These are phyloP conservation scores for Pipistrellus nathusii DNA, from an alignment of 2,797 vertebrate species.

Conservation along the genomic window DNA sequence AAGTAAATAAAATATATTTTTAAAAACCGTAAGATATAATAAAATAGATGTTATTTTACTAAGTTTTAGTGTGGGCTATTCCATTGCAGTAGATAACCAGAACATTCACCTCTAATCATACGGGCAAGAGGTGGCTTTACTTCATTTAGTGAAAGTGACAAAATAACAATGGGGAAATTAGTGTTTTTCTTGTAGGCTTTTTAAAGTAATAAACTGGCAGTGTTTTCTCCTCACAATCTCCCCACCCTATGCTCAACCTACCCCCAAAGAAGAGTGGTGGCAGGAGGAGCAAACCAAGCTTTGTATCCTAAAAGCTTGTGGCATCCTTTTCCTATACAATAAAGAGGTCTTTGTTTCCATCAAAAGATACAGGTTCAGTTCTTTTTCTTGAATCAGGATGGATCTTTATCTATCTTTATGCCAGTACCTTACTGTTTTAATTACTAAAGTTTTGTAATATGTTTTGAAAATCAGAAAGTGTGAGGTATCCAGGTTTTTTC, in stretches of 20 bases:
- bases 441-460: neutral
- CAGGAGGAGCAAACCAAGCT: neutral
- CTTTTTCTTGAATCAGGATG: neutral
- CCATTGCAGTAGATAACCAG: neutral
- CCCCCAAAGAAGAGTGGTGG: neutral
- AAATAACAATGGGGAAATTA: neutral
- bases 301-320: neutral
- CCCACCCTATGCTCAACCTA: neutral
- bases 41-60: neutral
- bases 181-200: neutral
- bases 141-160: neutral
- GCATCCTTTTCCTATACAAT: neutral
- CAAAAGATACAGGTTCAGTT: neutral
- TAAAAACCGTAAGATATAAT: neutral
- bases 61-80: neutral
- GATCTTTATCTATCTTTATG: neutral
- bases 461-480: slow-evolving; percentile 29
- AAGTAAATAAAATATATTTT: too few relatives aligned
- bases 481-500: neutral
- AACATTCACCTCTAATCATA: neutral
- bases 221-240: slow-evolving; percentile 38
- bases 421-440: neutral
- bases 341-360: neutral
- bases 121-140: neutral
- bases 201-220: neutral